Evolutionary conservation across 2,113 vertebrate genomes (phyloP).

Genomic region (Megalops atlanticus): DNA sequence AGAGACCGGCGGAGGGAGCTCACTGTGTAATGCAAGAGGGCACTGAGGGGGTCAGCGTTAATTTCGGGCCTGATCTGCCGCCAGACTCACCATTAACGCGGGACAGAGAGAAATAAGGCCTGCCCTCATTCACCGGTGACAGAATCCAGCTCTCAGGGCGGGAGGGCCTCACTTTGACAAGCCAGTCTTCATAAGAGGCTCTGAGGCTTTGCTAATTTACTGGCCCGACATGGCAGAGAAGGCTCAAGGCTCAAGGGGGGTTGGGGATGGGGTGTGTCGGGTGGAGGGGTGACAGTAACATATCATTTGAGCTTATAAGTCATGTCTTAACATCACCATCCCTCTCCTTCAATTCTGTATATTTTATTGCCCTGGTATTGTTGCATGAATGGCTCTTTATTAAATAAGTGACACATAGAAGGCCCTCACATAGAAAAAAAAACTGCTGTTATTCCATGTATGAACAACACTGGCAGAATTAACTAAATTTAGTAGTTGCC

Average conservation of each 20-base stretch:
- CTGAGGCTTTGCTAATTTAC: constrained; percentile 55
- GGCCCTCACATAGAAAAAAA: neutral
- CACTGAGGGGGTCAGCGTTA: neutral
- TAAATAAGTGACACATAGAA: constrained; percentile 1
- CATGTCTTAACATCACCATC: constrained; percentile 30
- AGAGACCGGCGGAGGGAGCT: neutral
- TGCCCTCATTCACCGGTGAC: constrained; percentile 37
- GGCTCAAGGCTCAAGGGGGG: constrained; percentile 50
- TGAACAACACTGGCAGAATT: neutral
- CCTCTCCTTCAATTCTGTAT: constrained; percentile 1
- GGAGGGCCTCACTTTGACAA: constrained; percentile 45
- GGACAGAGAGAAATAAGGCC: neutral
- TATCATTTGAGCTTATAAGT: constrained; percentile 55
- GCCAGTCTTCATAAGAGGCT: constrained; percentile 43
- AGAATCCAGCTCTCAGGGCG: constrained; percentile 36
- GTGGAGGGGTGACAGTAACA: constrained; percentile 56
- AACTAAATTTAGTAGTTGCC: too few relatives aligned
- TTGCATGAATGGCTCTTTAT: neutral
- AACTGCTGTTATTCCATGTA: neutral
- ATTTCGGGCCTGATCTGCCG: constrained; percentile 13
- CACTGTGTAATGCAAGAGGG: neutral
- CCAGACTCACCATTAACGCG: neutral
- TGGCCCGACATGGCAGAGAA: constrained; percentile 51
- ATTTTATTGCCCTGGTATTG: constrained; percentile 8
- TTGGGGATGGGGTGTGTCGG: constrained; percentile 49